A percentile compares a stretch with the other conserved stretches of the same genome.
phyloP scores from a whole-genome alignment of 2,888 invertebrate species.

The Heteromurus nitidus region DNA sequence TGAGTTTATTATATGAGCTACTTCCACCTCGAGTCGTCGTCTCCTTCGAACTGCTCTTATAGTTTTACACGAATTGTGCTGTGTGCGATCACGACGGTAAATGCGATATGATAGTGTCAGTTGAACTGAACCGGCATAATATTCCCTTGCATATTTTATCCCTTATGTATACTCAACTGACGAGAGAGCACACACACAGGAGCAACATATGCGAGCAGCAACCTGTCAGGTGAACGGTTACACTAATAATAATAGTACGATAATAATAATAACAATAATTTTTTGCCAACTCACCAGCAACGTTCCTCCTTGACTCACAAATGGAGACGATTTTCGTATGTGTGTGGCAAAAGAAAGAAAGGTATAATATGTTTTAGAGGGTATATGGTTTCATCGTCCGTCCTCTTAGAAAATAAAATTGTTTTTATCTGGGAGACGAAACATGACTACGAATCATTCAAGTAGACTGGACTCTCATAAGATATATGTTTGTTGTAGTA shows the following conservation, averaged over 20 bases:
- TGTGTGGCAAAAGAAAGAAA: no score
- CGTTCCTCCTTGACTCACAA: no score
- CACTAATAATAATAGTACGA: neutral
- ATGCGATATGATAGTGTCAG: conserved; percentile 10
- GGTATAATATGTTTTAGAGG: no score
- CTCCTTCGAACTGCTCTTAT: neutral
- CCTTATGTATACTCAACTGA: neutral
- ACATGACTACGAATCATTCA: neutral
- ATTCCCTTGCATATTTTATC: neutral
- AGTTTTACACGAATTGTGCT: neutral
- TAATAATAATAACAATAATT: no score
- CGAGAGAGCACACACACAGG: neutral
- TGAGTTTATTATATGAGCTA: neutral
- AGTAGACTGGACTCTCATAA: no score
- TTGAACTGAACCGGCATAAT: neutral
- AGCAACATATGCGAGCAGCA: neutral
- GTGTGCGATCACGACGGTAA: conserved; percentile 6
- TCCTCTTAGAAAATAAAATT: neutral
- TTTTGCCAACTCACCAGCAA: no score
- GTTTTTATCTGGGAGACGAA: neutral
- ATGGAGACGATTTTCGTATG: no score
- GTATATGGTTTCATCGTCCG: no score
- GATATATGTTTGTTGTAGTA: no score
- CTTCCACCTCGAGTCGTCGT: neutral
- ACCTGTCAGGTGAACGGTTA: conserved; percentile 3